These are phyloP conservation scores for Fragum fragum DNA, from an alignment of 2,888 invertebrate species.

Conservation along the genomic window DNA sequence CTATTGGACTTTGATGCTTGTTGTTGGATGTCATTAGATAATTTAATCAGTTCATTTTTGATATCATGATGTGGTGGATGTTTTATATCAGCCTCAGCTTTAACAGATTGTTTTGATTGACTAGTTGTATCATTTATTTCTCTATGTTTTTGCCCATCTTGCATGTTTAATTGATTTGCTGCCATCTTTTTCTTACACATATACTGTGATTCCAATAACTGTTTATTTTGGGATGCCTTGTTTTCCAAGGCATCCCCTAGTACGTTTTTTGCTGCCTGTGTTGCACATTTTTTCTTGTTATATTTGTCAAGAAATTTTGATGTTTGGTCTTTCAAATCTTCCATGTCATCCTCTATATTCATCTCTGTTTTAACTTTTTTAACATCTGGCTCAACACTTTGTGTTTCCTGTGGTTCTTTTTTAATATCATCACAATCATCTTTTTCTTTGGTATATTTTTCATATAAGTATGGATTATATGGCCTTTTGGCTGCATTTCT, in stretches of 20 bases:
- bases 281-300: slow-evolving; percentile 37
- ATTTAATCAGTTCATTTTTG: slow-evolving; percentile 58
- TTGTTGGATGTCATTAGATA: slow-evolving; percentile 62
- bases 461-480: slow-evolving; percentile 33
- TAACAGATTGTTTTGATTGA: not conserved
- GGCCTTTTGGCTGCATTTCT: slow-evolving; percentile 53
- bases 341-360: slow-evolving; percentile 49
- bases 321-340: slow-evolving; percentile 58
- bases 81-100: slow-evolving; percentile 29
- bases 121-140: not conserved
- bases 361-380: slow-evolving; percentile 50
- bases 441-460: slow-evolving; percentile 15
- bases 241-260: slow-evolving; percentile 11
- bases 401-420: not conserved
- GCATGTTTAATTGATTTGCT: slow-evolving; percentile 25
- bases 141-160: slow-evolving; percentile 3
- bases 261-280: not conserved
- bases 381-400: slow-evolving; percentile 45
- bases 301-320: slow-evolving; percentile 52
- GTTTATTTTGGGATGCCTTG: slow-evolving; percentile 17
- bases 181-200: slow-evolving; percentile 55
- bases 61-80: slow-evolving; percentile 48
- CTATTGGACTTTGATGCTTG: slow-evolving; percentile 46
- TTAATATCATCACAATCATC: not conserved
- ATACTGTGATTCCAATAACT: slow-evolving; percentile 22